Conservation (phyloP, 2,797 vertebrate species). For the Capromys pilorides region DNA sequence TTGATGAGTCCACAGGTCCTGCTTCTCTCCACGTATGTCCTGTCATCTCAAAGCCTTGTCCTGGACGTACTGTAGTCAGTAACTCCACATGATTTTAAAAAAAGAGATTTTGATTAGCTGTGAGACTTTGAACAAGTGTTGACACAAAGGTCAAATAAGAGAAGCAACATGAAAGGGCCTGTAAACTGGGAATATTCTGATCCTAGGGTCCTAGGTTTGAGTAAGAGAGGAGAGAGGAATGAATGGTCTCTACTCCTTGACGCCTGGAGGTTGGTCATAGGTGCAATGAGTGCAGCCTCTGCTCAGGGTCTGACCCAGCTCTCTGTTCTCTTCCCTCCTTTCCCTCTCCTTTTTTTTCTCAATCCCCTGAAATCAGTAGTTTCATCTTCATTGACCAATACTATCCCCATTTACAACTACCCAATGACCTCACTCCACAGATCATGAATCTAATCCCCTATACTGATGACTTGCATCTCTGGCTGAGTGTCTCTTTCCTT, state of each 20-base stretch:
- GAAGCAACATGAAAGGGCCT: conserved; percentile 4
- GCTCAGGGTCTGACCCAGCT: conserved; percentile 59
- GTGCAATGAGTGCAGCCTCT: conserved; percentile 11
- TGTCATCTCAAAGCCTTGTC: neutral
- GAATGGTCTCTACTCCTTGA: neutral
- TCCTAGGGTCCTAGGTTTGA: conserved; percentile 39
- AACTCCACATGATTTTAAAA: neutral
- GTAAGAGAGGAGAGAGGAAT: conserved; percentile 1
- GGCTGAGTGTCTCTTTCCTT: conserved; percentile 13
- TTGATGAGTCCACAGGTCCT: conserved; percentile 15
- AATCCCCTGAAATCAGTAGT: neutral
- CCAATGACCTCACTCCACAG: neutral
- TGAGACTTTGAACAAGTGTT: conserved; percentile 49
- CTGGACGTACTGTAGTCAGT: conserved; percentile 21
- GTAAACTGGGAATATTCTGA: neutral
- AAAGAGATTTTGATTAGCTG: conserved; percentile 41
- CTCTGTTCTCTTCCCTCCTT: conserved; percentile 58
- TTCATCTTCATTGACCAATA: conserved; percentile 7
- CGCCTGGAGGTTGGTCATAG: conserved; percentile 46
- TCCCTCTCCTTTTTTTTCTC: neutral
- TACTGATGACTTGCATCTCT: neutral
- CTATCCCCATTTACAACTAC: neutral
- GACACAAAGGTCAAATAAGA: conserved; percentile 58
- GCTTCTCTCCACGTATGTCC: neutral
- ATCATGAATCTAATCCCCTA: neutral